A percentile compares a stretch with the other conserved stretches of the same genome.
Evolutionary conservation across 1,140 invertebrate species (phyloP).

Genomic region (Pteromalus puparum): DNA sequence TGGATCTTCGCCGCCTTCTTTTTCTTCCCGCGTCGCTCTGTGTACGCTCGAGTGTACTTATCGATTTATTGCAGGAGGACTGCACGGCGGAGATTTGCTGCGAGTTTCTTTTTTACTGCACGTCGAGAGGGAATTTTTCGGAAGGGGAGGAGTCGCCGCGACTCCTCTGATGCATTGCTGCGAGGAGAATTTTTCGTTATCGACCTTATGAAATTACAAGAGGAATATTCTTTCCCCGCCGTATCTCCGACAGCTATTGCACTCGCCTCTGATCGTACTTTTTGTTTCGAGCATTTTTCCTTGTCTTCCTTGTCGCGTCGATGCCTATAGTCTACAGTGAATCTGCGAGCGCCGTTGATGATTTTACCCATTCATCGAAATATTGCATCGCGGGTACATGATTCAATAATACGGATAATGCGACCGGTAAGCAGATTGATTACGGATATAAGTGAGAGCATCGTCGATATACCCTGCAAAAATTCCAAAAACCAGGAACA

Average conservation of each 20-base stretch:
- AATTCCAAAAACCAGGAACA: not conserved
- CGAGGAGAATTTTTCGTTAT: too few relatives aligned
- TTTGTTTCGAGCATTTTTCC: not conserved
- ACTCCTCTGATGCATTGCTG: too few relatives aligned
- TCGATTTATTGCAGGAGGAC: not conserved
- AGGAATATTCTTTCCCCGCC: too few relatives aligned
- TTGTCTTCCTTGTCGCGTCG: not conserved
- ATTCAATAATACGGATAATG: too few relatives aligned
- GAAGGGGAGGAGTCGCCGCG: too few relatives aligned
- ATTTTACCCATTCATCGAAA: not conserved
- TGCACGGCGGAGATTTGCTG: not conserved
- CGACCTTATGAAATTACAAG: too few relatives aligned
- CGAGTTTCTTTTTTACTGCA: not conserved
- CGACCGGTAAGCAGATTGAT: too few relatives aligned
- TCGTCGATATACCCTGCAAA: not conserved
- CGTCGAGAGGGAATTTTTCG: not conserved
- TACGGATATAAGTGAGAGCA: too few relatives aligned
- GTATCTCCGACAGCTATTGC: not conserved
- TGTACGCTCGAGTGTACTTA: not conserved
- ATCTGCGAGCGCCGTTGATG: not conserved
- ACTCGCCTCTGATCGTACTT: not conserved
- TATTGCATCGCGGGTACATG: too few relatives aligned
- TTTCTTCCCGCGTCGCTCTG: not conserved
- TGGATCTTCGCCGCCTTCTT: slow-evolving; percentile 27
- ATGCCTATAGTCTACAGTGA: not conserved